Conservation (phyloP, 2,113 vertebrate species). For the Sciurus niger region DNA sequence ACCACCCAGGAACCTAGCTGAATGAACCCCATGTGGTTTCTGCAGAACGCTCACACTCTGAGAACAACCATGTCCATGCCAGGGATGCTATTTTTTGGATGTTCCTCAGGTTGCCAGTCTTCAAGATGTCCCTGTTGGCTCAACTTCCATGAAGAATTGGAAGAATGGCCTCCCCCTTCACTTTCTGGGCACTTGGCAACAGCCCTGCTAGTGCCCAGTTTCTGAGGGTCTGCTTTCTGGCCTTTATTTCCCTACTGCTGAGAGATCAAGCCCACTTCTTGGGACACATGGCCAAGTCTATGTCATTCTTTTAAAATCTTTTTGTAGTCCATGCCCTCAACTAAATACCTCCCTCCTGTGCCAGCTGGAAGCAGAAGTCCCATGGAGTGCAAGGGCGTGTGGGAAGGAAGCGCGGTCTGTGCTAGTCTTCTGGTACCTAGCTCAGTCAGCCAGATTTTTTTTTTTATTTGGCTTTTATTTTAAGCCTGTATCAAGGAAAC, state of each 20-base stretch:
- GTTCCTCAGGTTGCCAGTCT: background rate
- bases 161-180: background rate
- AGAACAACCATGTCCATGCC: background rate
- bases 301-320: slow-evolving; percentile 42
- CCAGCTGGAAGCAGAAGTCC: background rate
- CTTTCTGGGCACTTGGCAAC: background rate
- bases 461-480: slow-evolving; percentile 74
- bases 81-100: background rate
- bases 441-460: slow-evolving; percentile 43
- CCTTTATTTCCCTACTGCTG: slow-evolving; percentile 43
- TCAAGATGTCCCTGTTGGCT: background rate
- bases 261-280: background rate
- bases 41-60: background rate
- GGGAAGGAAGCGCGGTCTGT: background rate
- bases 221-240: background rate
- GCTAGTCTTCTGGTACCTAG: slow-evolving; percentile 4
- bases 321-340: background rate
- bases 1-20: background rate
- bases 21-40: background rate
- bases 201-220: background rate
- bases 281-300: background rate
- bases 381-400: background rate
- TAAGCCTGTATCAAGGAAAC: slow-evolving; percentile 70
- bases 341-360: background rate
- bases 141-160: background rate